Conservation (phyloP, 2,888 invertebrate species). For the Leptinotarsa peninsularis region DNA sequence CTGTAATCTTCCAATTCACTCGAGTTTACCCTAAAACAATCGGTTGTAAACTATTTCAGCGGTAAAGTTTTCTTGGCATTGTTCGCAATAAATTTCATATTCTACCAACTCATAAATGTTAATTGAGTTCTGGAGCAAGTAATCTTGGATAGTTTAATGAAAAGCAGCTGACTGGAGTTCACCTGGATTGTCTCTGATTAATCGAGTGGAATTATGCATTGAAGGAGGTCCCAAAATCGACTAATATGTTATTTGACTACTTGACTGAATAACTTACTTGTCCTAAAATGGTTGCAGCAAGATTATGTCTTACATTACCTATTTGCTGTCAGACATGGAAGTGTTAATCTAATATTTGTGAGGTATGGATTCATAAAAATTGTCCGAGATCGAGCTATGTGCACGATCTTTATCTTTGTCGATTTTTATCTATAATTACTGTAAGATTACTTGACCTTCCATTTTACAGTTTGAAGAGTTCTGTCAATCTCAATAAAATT, state of each 20-base stretch:
- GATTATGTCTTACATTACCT: neutral
- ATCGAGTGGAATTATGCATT: constrained; percentile 43
- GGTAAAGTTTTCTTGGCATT: constrained; percentile 12
- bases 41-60: neutral
- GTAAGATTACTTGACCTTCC: too few relatives aligned
- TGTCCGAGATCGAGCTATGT: too few relatives aligned
- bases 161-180: constrained; percentile 32
- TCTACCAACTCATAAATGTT: constrained; percentile 34
- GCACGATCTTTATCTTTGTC: too few relatives aligned
- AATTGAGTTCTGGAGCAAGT: constrained; percentile 31
- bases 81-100: constrained; percentile 23
- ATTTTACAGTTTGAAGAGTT: too few relatives aligned
- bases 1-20: neutral
- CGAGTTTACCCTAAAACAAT: neutral
- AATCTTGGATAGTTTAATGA: constrained; percentile 34
- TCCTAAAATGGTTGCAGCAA: neutral
- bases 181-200: constrained; percentile 43
- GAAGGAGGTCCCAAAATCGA: constrained; percentile 7
- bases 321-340: neutral
- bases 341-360: neutral
- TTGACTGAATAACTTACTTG: neutral
- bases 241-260: neutral
- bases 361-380: too few relatives aligned
- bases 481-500: too few relatives aligned
- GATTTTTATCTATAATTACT: too few relatives aligned